Evolutionary conservation across 64 coral and sea anemone species (phyloP).

Genomic region (Pachyseris speciosa): DNA sequence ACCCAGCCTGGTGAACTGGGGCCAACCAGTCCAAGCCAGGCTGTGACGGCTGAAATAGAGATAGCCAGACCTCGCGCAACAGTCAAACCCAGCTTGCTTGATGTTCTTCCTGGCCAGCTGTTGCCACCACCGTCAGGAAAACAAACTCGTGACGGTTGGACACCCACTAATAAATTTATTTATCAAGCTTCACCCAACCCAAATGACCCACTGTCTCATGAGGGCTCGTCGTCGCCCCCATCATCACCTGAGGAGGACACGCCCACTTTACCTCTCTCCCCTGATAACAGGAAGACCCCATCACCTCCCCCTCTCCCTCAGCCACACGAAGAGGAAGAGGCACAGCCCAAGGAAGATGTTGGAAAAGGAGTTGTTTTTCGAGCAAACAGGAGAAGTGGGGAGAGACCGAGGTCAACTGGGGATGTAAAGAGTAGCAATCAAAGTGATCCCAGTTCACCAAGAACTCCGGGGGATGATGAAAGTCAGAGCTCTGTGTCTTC

Average conservation of each 20-base stretch:
- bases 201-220: constrained; percentile 14
- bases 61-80: constrained; percentile 81
- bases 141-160: constrained; percentile 81
- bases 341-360: not conserved
- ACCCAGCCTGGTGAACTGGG: not conserved
- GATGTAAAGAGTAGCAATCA: constrained; percentile 74
- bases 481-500: constrained; percentile 58
- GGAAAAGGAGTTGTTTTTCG: constrained; percentile 30
- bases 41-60: constrained; percentile 53
- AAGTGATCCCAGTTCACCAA: constrained; percentile 58
- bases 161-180: constrained; percentile 62
- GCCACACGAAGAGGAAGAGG: not conserved
- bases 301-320: constrained; percentile 33
- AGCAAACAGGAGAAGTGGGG: constrained; percentile 46
- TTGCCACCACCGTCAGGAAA: constrained; percentile 88
- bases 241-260: constrained; percentile 24
- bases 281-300: constrained; percentile 41
- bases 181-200: constrained; percentile 12
- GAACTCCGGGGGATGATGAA: constrained; percentile 34
- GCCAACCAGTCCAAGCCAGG: constrained; percentile 53
- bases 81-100: constrained; percentile 79
- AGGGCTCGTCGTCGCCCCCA: constrained; percentile 38
- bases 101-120: constrained; percentile 81
- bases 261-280: constrained; percentile 46
- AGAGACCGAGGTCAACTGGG: constrained; percentile 87